phyloP scores from a whole-genome alignment of 2,797 vertebrate species.

The Orientallactaga sibirica region DNA sequence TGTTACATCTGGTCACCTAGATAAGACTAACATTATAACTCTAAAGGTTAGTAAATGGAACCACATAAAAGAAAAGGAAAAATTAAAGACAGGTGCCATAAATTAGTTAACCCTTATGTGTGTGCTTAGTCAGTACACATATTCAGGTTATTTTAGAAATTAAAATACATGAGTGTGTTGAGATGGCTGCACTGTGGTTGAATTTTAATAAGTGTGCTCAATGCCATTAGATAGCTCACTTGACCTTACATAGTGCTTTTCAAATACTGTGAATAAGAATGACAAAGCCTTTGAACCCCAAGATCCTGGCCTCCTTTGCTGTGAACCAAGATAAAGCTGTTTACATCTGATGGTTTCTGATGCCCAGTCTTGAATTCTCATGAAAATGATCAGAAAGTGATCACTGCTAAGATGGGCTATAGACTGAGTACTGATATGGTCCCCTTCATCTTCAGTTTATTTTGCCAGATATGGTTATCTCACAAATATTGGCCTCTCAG shows the following conservation, averaged over 20 bases:
- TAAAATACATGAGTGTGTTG: background rate
- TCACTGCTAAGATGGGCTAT: conserved; percentile 21
- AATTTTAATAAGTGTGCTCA: conserved; percentile 16
- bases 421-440: conserved; percentile 28
- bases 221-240: background rate
- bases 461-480: conserved; percentile 58
- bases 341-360: conserved; percentile 43
- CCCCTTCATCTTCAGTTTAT: conserved; percentile 70
- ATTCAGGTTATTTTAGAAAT: conserved; percentile 50
- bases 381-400: conserved; percentile 25
- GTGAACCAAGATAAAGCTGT: conserved; percentile 69
- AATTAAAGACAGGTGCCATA: background rate
- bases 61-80: background rate
- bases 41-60: conserved; percentile 51
- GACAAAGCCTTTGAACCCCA: conserved; percentile 51
- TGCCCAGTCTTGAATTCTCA: background rate
- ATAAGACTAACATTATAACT: conserved; percentile 34
- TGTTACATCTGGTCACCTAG: background rate
- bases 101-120: background rate
- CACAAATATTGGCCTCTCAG: conserved; percentile 53
- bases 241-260: conserved; percentile 46
- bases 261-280: conserved; percentile 50
- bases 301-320: background rate
- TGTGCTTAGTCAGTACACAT: background rate
- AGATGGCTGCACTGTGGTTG: background rate